phyloP scores from a whole-genome alignment of 2,113 vertebrate genomes.

The Prolemur simus region DNA sequence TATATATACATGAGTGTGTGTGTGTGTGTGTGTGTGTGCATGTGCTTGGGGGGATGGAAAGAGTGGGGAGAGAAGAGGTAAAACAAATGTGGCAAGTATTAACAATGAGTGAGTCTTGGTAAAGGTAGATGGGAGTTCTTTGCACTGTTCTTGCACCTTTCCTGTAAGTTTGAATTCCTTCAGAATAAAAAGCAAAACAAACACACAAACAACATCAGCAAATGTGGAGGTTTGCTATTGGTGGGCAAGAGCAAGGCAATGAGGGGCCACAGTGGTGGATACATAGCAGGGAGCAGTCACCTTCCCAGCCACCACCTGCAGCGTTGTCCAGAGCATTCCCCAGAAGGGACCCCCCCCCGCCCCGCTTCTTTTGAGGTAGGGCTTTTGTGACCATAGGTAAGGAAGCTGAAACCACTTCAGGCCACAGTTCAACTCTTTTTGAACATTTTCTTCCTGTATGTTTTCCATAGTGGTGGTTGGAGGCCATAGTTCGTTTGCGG shows the following conservation, averaged over 20 bases:
- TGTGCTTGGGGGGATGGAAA: no score
- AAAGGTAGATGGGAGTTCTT: not conserved
- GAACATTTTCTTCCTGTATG: slow-evolving; percentile 52
- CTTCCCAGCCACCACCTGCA: not conserved
- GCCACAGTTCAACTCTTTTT: slow-evolving; percentile 24
- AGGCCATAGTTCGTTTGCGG: not conserved
- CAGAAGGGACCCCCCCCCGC: not conserved
- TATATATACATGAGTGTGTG: not conserved
- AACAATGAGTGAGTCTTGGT: not conserved
- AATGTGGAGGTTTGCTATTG: not conserved
- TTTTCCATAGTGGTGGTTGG: slow-evolving; percentile 35
- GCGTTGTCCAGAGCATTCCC: not conserved
- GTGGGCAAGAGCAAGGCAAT: not conserved
- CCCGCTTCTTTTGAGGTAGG: slow-evolving; percentile 31
- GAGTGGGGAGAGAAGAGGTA: not conserved
- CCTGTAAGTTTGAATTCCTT: not conserved
- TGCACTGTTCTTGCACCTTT: not conserved
- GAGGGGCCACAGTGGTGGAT: not conserved
- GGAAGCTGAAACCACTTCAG: slow-evolving; percentile 57
- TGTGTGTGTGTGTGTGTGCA: no score
- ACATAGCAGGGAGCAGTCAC: not conserved
- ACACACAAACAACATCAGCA: not conserved
- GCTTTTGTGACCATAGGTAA: slow-evolving; percentile 42
- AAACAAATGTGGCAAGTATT: not conserved
- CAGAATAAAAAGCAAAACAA: not conserved